A percentile compares a stretch with the other conserved stretches of the same genome.
Conservation (phyloP, 2,113 vertebrate species). For the zebrafish (Danio rerio) region DNA sequence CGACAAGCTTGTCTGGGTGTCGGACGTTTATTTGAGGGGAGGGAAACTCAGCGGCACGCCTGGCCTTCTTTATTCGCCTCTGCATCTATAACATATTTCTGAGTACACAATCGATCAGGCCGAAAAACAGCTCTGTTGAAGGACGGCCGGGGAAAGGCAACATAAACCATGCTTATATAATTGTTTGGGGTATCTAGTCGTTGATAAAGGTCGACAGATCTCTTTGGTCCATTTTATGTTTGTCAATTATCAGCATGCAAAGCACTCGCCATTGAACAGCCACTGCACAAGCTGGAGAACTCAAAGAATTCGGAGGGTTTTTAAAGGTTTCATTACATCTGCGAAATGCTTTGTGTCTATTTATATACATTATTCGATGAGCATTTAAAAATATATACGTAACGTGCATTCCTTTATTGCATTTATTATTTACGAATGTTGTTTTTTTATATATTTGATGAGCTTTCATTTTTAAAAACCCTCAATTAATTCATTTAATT, state of each 20-base stretch:
- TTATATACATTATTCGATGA: too few species aligned
- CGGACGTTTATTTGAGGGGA: slow-evolving; percentile 60
- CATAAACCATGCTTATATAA: slow-evolving; percentile 59
- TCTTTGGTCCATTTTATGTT: slow-evolving; percentile 47
- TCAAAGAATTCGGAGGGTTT: background rate
- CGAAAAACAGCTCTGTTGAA: slow-evolving; percentile 47
- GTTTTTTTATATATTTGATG: too few species aligned
- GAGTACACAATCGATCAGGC: slow-evolving; percentile 65
- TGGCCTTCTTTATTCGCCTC: slow-evolving; percentile 52
- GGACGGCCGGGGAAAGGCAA: slow-evolving; percentile 49
- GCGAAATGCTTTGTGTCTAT: too few species aligned
- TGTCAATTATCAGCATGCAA: slow-evolving; percentile 62
- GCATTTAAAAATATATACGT: too few species aligned
- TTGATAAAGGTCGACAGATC: slow-evolving; percentile 53
- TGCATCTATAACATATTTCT: slow-evolving; percentile 54
- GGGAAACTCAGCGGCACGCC: slow-evolving; percentile 58
- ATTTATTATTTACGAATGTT: too few species aligned
- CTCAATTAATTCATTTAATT: too few species aligned
- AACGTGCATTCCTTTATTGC: too few species aligned
- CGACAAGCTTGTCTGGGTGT: slow-evolving; percentile 64
- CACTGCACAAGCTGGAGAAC: background rate
- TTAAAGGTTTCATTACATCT: too few species aligned
- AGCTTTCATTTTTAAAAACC: too few species aligned
- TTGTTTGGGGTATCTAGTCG: slow-evolving; percentile 48
- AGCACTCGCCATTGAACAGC: slow-evolving; percentile 11